These are phyloP conservation scores for Smithornis capensis DNA, from an alignment of 2,113 vertebrate species.

Conservation along the genomic window DNA sequence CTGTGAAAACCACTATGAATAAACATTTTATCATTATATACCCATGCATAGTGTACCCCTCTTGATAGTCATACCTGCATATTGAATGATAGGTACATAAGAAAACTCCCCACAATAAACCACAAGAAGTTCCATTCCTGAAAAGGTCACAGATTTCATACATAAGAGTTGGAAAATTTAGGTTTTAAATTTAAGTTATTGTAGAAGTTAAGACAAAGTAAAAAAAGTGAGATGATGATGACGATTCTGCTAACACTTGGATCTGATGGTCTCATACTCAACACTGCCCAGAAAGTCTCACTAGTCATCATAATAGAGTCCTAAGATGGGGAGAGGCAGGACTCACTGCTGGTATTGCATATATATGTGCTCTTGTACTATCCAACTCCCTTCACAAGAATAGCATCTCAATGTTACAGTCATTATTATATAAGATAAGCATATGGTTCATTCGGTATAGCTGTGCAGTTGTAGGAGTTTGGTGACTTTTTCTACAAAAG, in stretches of 20 bases:
- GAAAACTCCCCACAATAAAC: rapidly evolving
- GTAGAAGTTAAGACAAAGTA: not conserved
- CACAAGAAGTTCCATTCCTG: not conserved
- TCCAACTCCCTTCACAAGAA: not conserved
- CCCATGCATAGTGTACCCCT: not conserved
- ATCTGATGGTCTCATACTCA: not conserved
- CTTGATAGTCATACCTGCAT: not conserved
- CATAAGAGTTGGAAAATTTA: rapidly evolving
- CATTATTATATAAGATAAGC: not conserved
- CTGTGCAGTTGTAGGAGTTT: not conserved
- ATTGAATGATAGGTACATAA: not conserved
- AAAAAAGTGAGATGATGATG: not conserved
- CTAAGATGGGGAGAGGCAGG: rapidly evolving
- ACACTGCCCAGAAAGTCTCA: not conserved
- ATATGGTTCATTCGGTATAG: not conserved
- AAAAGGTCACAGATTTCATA: not conserved
- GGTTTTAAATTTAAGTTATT: not conserved
- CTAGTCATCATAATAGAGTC: not conserved
- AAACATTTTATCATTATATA: not conserved
- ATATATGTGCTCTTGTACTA: not conserved
- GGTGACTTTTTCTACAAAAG: not conserved
- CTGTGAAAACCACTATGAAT: not conserved
- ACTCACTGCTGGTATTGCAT: not conserved
- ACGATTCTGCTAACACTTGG: not conserved
- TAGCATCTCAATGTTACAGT: not conserved